Percentiles rank a stretch among this genome's conserved stretches.
phyloP scores from a whole-genome alignment of 2,888 invertebrate species.

The Eupeodes latifasciatus region DNA sequence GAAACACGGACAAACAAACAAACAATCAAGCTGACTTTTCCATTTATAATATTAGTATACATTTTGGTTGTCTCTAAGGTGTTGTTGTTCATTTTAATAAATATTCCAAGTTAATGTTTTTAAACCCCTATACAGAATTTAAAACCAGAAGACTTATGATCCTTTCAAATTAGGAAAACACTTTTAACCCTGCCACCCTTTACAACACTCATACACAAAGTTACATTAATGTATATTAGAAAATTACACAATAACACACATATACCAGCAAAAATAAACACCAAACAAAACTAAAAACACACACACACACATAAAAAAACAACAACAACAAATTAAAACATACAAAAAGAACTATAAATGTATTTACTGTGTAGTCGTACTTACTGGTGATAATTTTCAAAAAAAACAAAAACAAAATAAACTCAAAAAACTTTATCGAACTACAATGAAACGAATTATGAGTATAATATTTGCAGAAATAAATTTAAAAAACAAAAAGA shows the following conservation, averaged over 20 bases:
- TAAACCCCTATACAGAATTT: no score
- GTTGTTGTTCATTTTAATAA: no score
- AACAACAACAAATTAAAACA: slow-evolving; percentile 35
- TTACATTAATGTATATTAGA: slow-evolving; percentile 45
- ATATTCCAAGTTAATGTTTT: no score
- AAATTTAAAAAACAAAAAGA: neutral
- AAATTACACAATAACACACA: slow-evolving; percentile 44
- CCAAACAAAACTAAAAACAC: neutral
- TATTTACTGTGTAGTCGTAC: slow-evolving; percentile 81
- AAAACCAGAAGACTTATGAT: no score
- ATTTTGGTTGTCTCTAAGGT: no score
- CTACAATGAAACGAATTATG: slow-evolving; percentile 72
- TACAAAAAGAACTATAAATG: slow-evolving; percentile 49
- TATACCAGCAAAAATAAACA: slow-evolving; percentile 21
- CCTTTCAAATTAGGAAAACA: no score
- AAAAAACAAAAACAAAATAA: slow-evolving; percentile 77
- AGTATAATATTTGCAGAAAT: slow-evolving; percentile 50
- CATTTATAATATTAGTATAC: no score
- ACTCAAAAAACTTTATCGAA: slow-evolving; percentile 66
- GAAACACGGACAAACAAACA: no score
- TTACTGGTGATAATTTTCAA: slow-evolving; percentile 83
- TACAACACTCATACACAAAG: slow-evolving; percentile 55
- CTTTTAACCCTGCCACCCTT: no score
- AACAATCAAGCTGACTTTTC: no score
- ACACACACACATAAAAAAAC: slow-evolving; percentile 37